These are phyloP conservation scores for Chesias legatella DNA, from an alignment of 2,888 invertebrate genomes.

Conservation along the genomic window DNA sequence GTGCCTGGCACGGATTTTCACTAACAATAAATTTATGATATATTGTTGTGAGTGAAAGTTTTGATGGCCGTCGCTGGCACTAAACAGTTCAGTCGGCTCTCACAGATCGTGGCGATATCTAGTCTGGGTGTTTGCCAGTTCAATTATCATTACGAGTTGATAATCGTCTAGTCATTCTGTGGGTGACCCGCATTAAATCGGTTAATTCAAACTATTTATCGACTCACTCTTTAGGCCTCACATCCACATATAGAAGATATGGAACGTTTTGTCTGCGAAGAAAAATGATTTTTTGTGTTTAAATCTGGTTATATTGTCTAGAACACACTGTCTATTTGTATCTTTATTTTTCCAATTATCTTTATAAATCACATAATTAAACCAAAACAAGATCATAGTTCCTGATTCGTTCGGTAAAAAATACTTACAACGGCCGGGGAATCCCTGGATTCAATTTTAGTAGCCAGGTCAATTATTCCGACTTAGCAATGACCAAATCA, in stretches of 20 bases:
- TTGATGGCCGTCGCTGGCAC: not conserved
- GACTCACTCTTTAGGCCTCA: slow-evolving; percentile 70
- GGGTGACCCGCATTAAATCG: slow-evolving; percentile 81
- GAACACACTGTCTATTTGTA: no score
- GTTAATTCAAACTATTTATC: slow-evolving; percentile 81
- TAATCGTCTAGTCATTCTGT: slow-evolving; percentile 72
- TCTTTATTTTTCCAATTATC: no score
- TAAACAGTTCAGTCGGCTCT: slow-evolving; percentile 33
- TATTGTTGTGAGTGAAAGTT: slow-evolving; percentile 1
- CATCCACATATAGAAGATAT: slow-evolving; percentile 6
- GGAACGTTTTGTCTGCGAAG: not conserved
- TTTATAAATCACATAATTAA: no score
- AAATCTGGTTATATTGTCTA: no score
- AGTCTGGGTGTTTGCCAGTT: slow-evolving; percentile 79
- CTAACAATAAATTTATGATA: not conserved
- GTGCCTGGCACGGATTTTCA: no score
- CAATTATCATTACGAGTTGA: slow-evolving; percentile 76
- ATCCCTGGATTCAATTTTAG: no score
- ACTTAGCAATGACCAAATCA: no score
- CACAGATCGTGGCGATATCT: slow-evolving; percentile 71
- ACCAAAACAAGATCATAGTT: no score
- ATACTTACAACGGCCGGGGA: no score
- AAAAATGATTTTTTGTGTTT: no score
- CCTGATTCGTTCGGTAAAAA: no score
- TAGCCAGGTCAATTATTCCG: no score